Evolutionary conservation across 2,888 invertebrate species (phyloP).

Genomic region (Pecten maximus): DNA sequence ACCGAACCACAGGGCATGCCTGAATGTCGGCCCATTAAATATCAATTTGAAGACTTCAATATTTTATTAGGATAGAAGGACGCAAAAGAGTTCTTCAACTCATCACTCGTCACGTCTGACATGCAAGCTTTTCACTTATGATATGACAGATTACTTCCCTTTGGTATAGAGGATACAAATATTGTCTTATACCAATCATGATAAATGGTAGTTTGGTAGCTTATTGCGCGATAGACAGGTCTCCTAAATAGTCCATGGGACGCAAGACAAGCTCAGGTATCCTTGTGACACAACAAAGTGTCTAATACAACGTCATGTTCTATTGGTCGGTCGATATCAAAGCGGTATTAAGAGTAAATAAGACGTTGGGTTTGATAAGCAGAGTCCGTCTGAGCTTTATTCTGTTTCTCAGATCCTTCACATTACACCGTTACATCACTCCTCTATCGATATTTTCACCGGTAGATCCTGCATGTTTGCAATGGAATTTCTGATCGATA

Average conservation of each 20-base stretch:
- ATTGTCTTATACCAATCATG: background rate
- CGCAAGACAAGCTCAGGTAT: background rate
- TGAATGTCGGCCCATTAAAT: background rate
- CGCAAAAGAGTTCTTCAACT: too few species aligned
- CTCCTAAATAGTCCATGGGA: background rate
- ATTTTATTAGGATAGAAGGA: too few species aligned
- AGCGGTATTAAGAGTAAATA: background rate
- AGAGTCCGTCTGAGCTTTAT: background rate
- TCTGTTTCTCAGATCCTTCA: background rate
- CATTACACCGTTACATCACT: background rate
- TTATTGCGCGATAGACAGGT: background rate
- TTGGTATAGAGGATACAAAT: background rate
- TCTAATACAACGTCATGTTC: background rate
- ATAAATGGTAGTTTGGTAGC: background rate
- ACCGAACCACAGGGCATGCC: background rate
- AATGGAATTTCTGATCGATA: constrained; percentile 14
- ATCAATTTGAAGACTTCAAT: background rate
- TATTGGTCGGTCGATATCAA: background rate
- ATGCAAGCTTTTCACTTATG: background rate
- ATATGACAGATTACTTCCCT: background rate
- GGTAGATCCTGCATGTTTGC: constrained; percentile 15
- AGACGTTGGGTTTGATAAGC: background rate
- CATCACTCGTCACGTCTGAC: background rate
- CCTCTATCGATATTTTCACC: background rate
- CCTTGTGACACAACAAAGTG: background rate